Evolutionary conservation across 2,797 vertebrate species (phyloP).

Genomic region (Miichthys miiuy): DNA sequence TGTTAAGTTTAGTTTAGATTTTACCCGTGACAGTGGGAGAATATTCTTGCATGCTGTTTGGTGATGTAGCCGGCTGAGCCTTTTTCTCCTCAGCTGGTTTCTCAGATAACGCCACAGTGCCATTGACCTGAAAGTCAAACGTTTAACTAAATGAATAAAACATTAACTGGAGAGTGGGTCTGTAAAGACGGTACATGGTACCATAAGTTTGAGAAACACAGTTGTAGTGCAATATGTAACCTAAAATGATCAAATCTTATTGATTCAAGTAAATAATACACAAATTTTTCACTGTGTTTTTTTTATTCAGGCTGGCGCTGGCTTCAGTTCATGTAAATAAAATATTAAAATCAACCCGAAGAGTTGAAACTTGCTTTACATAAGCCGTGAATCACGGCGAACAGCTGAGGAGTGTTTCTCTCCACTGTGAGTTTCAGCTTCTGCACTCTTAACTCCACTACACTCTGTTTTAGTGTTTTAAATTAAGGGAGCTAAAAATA

Average conservation of each 20-base stretch:
- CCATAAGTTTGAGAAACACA: too few species aligned
- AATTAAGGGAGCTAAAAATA: background rate
- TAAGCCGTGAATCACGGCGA: conserved; percentile 9
- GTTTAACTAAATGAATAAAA: conserved; percentile 26
- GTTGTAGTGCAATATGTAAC: background rate
- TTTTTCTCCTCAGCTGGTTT: conserved; percentile 45
- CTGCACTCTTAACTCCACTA: background rate
- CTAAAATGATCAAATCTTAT: background rate
- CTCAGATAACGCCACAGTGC: conserved; percentile 21
- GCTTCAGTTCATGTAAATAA: conserved; percentile 56
- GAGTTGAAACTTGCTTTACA: conserved; percentile 48
- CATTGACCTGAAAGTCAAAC: conserved; percentile 66
- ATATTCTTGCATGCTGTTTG: conserved; percentile 67
- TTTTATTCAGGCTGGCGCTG: conserved; percentile 4
- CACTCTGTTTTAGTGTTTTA: background rate
- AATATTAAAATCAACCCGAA: conserved; percentile 41
- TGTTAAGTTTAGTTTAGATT: background rate
- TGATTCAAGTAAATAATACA: background rate
- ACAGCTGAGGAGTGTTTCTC: conserved; percentile 10
- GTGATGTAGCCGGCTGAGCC: conserved; percentile 22
- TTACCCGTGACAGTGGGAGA: conserved; percentile 80
- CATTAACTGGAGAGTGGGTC: background rate
- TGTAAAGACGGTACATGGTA: too few species aligned
- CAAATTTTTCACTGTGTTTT: background rate
- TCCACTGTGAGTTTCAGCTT: background rate